phyloP scores from a whole-genome alignment of 2,797 vertebrate species.

The Megaceryle alcyon region DNA sequence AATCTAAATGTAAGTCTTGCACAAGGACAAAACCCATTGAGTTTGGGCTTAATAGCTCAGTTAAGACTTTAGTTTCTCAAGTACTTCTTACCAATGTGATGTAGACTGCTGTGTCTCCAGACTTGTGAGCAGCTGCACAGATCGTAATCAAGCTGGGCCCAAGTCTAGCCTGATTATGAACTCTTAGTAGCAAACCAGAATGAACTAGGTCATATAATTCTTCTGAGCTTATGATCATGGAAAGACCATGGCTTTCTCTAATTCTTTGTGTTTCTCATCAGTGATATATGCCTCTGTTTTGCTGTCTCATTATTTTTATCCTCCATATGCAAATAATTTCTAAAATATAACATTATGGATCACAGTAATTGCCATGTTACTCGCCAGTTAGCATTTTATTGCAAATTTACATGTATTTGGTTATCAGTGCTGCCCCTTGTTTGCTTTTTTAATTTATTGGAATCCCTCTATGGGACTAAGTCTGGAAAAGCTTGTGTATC shows the following conservation, averaged over 20 bases:
- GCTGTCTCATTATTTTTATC: background rate
- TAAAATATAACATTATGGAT: background rate
- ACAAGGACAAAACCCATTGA: background rate
- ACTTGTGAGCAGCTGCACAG: background rate
- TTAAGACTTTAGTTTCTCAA: background rate
- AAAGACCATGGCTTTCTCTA: background rate
- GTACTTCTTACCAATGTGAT: accelerated
- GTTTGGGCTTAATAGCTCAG: background rate
- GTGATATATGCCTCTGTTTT: background rate
- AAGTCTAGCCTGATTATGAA: background rate
- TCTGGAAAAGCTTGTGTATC: background rate
- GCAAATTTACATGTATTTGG: background rate
- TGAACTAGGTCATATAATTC: background rate
- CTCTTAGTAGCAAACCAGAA: background rate
- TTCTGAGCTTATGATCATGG: background rate
- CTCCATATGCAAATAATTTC: background rate
- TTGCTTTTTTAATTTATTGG: background rate
- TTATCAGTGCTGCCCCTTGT: background rate
- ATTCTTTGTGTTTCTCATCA: background rate
- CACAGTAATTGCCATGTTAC: background rate
- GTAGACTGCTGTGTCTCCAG: background rate
- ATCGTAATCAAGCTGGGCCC: background rate
- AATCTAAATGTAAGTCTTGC: background rate
- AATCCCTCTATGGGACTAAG: background rate
- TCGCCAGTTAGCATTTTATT: background rate